Evolutionary conservation across 2,888 invertebrate genomes (phyloP), one percentile per base, ranked within the genome.

Genomic region (Leptarthrus brevirostris): DNA sequence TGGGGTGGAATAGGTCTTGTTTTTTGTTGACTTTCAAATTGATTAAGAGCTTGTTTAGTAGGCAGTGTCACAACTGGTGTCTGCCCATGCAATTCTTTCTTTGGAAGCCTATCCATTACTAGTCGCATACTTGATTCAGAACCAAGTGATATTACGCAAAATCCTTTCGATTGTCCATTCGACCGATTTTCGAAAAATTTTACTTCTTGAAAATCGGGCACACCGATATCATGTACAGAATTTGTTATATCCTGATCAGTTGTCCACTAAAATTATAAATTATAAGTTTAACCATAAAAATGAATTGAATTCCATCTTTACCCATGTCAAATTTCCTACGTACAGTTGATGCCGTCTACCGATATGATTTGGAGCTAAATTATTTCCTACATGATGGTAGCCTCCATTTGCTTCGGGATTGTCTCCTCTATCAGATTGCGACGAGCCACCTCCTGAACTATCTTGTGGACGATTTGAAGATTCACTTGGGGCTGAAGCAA

Each of bases 121-220:
- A 92, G 87, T 73, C 96, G 89, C 85, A 96, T 90, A 79, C 97
- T 97, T 77, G 90, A 89, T 81, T 98, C 98, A 0, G 97, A 97
- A 14, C 95, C 96, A 78, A 99, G 88, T 1, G 96, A 94, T 79
- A 98, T 92, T 64, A 98, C 93, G 83, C 98, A 98, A 87, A 98
- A 99, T 30, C 99, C 97, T 87, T 98, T 98, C 0, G 97, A 97
- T 86, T 98, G 98, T 24, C 98, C 98, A 87, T 98, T 98, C 36
- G 97, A 94, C 81, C 98, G 91, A 87, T 99, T 99, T 86, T 99
- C 99, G 87, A 98, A 98, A 87, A 99, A 99, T 86, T 98, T 98
- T 40, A 99, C 97, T 84, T 99, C 99, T 81, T 97, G 90, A 82
- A 99, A 93, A 86, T 99, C 98, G 73, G 89, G 90, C 4, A 98